A percentile compares a stretch with the other conserved stretches of the same genome.
Evolutionary conservation across 2,113 vertebrate species (phyloP).

Genomic region (Forbesichthys agassizii): DNA sequence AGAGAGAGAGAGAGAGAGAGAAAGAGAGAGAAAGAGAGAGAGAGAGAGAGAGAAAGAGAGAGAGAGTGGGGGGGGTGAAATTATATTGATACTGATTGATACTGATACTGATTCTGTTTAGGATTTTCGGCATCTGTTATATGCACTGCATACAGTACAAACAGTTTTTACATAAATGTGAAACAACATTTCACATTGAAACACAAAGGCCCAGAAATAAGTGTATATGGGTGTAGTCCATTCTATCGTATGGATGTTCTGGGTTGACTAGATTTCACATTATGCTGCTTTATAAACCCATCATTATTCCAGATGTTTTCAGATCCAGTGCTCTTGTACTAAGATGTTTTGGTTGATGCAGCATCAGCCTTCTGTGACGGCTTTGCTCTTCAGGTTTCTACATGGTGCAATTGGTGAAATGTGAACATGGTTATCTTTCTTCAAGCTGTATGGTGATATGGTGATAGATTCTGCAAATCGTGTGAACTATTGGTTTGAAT

Average conservation of each 20-base stretch:
- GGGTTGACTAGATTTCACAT: constrained; percentile 26
- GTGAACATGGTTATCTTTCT: constrained; percentile 2
- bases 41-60: not conserved
- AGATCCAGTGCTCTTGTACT: constrained; percentile 15
- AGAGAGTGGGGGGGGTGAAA: not conserved
- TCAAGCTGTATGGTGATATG: constrained; percentile 13
- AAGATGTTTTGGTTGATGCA: constrained; percentile 20
- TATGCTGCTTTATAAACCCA: constrained; percentile 20
- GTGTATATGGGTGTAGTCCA: not conserved
- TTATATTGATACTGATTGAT: not conserved
- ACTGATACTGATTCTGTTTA: not conserved
- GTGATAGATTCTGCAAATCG: constrained; percentile 8
- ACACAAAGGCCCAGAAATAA: not conserved
- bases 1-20: not conserved
- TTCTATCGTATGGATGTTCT: constrained; percentile 6
- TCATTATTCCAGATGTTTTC: constrained; percentile 18
- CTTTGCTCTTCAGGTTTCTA: constrained; percentile 5
- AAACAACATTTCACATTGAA: not conserved
- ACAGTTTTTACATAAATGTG: not conserved
- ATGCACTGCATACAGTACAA: not conserved
- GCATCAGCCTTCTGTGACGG: constrained; percentile 12
- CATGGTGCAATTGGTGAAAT: constrained; percentile 8
- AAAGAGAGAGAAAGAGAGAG: not conserved
- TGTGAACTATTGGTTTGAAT: not conserved
- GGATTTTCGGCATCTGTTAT: not conserved